Evolutionary conservation across 2,888 invertebrate genomes (phyloP), one percentile per base, ranked within the genome.

Genomic region (Megamerina dolium): DNA sequence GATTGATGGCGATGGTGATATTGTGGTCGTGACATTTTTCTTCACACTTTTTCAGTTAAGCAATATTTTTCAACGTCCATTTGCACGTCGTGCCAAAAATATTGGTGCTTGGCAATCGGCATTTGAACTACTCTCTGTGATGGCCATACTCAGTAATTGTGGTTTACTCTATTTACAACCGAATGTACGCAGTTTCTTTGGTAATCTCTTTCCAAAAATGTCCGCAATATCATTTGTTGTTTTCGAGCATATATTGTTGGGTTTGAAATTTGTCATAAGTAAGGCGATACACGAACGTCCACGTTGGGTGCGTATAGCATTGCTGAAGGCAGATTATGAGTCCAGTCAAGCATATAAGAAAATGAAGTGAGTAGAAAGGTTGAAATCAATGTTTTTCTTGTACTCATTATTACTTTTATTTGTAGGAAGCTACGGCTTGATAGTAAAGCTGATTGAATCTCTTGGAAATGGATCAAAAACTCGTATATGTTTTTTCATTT

Each of bases 41-140:
- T 29, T 29, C 6, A 29, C 13, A n/a, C n/a, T n/a, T n/a, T n/a
- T 10, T n/a, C 34, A 65, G 65, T 70, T 85, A 46, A 85, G 84
- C 59, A 75, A 79, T 55, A 77, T 84, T 36, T 81, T 77, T 58
- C 81, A 82, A 60, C 72, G 85, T 27, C 85, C 87, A 0, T 78
- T 81, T 62, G 75, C 79, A 2, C 75, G 79, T 46, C 75, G 78
- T 41, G 80, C 82, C 13, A 81, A 81, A 59, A 80, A 82, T 59
- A 83, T 81, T 50, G 82, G 85, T n/a, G 85, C 84, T 19, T 86
- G 86, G 85, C 83, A 84, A 76, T 80, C 83, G 54, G 69, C 69
- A 37, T 65, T 70, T 37, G 72, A 71, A 51, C 48, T 69, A 30
- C 54, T 72, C 14, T 74, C 82, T 23, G 74, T 86, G 46, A 81